Base-by-base conservation (phyloP, 2,888 invertebrate genomes). In the Acrobasis repandana region DNA sequence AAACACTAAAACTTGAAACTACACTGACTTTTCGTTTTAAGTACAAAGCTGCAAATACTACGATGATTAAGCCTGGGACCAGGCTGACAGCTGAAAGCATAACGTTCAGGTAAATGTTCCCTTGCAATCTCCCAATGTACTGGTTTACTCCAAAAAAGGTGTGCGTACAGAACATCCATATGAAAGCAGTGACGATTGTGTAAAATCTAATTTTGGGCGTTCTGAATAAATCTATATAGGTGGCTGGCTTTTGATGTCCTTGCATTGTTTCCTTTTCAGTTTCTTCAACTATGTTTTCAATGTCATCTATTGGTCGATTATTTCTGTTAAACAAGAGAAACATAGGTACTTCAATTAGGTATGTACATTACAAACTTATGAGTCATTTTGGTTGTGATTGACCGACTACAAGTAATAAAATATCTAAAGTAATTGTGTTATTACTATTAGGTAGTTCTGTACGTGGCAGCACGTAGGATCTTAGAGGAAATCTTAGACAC, bases 121-220 rank as follows among this genome's bases (percentile, higher is more conserved):
- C 97, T 60, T 95, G 95, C 16, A 96, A 86, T 64, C 95, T 94
- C 0, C 96, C 95, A 57, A 96, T 95, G 78, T 95, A 96, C 76
- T 97, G 96, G 16, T 96, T 95, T 43, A 97, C 92, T 0, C 97
- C 97, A 72, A 96, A 98, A 82, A 96, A 96, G 54, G 96, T 95
- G 80, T 97, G 93, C 2, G 97, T 95, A 61, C 96, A 95, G 5
- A 95, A 95, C 63, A 96, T 88, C 97, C 97, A 97, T 70, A 95
- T 94, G 64, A 95, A 94, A 63, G 94, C 94, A 70, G 95, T 94
- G 56, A 94, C 93, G 1, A 96, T 75, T 0, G 95, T 95, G 74
- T 95, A 95, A n/a, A 87, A 72, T 63, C 96, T 90, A 78, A 96
- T 93, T 74, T 94, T 95, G 0, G 94, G 94, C 0, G 95, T 95